These are phyloP conservation scores for Apostichopus californicus DNA, from an alignment of 35 echinoderm and acorn worm genomes.

Conservation along the genomic window DNA sequence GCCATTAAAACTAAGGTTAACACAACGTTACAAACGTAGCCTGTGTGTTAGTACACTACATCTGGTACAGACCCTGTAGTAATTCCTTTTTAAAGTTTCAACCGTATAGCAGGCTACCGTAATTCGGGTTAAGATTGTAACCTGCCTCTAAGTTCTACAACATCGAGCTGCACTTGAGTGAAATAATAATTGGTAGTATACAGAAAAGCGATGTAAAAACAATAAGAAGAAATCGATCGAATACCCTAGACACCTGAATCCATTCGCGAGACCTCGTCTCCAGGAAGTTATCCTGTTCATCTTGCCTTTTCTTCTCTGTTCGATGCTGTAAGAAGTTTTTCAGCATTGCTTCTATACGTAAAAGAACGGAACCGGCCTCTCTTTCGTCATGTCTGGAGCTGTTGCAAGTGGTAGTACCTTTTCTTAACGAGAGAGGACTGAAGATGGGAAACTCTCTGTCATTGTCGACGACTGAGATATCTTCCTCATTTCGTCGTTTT, in stretches of 20 bases:
- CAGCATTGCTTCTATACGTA: not conserved
- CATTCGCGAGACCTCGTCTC: not conserved
- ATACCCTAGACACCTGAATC: not conserved
- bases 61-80: too few relatives aligned
- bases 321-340: not conserved
- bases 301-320: not conserved
- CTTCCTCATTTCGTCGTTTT: not conserved
- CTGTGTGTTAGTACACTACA: too few relatives aligned
- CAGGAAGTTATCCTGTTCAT: not conserved
- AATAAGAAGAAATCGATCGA: constrained; percentile 25
- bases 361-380: not conserved
- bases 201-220: not conserved
- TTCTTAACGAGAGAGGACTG: not conserved
- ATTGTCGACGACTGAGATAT: not conserved
- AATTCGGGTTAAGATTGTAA: too few relatives aligned
- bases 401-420: too few relatives aligned
- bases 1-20: too few relatives aligned
- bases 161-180: not conserved
- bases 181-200: not conserved
- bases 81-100: too few relatives aligned
- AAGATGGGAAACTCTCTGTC: not conserved
- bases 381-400: not conserved
- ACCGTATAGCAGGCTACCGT: too few relatives aligned
- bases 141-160: not conserved
- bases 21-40: too few relatives aligned